These are phyloP conservation scores for Baccha elongata DNA, from an alignment of 2,888 invertebrate species.

Conservation along the genomic window DNA sequence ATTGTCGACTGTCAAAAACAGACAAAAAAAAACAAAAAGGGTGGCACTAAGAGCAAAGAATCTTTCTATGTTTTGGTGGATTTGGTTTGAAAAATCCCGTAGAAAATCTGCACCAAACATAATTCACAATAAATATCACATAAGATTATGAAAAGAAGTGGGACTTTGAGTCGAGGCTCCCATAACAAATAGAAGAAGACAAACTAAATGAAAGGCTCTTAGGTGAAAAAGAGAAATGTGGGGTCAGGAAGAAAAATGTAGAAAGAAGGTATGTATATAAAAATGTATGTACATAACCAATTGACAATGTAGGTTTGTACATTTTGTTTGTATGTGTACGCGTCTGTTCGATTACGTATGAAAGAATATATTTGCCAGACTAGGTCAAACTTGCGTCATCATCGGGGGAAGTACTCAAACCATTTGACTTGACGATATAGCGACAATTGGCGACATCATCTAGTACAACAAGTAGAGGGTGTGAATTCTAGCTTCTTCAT, in stretches of 20 bases:
- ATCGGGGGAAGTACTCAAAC: slow-evolving; percentile 38
- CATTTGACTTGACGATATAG: slow-evolving; percentile 13
- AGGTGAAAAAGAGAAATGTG: slow-evolving; percentile 15
- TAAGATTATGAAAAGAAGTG: slow-evolving; percentile 2
- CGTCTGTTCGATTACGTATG: slow-evolving; percentile 47
- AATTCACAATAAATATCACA: slow-evolving; percentile 26
- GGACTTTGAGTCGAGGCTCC: neutral
- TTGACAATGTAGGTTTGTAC: neutral
- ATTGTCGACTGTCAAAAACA: slow-evolving; percentile 3
- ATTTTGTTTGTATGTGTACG: slow-evolving; percentile 4
- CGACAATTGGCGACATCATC: slow-evolving; percentile 9
- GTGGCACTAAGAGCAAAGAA: slow-evolving; percentile 5
- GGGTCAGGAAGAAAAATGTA: slow-evolving; percentile 19
- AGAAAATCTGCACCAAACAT: slow-evolving; percentile 22
- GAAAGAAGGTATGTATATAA: slow-evolving; percentile 1
- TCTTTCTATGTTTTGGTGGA: slow-evolving; percentile 14
- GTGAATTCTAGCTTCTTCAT: slow-evolving; percentile 16
- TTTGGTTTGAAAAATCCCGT: slow-evolving; percentile 23
- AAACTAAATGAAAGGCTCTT: slow-evolving; percentile 31
- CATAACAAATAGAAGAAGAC: slow-evolving; percentile 32
- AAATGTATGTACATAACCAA: slow-evolving; percentile 26
- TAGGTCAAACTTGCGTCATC: slow-evolving; percentile 70
- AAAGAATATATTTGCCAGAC: slow-evolving; percentile 53
- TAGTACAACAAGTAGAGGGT: neutral
- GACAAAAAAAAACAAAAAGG: slow-evolving; percentile 4